Percentiles rank a stretch among this genome's conserved stretches.
These are phyloP conservation scores for Sylvicola fuscatus DNA, from an alignment of 2,888 invertebrate genomes.

Conservation along the genomic window DNA sequence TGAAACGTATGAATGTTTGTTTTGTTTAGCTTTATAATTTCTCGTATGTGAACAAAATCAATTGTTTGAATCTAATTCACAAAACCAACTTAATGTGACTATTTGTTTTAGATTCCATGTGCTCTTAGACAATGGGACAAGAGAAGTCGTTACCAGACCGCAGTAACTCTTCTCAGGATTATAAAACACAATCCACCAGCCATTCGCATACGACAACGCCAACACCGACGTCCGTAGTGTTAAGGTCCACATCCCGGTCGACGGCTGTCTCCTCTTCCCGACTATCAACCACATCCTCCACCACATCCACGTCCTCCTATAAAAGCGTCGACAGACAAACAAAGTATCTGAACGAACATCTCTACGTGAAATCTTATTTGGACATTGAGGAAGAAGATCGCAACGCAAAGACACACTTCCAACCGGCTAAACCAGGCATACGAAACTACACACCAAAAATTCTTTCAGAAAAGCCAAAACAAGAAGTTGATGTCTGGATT, in stretches of 20 bases:
- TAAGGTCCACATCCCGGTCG: conserved; percentile 2
- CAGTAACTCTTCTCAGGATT: conserved; percentile 14
- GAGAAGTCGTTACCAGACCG: conserved; percentile 24
- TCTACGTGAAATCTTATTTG: conserved; percentile 33
- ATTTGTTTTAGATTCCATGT: too few species aligned
- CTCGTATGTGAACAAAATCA: too few species aligned
- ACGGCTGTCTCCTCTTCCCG: conserved; percentile 8
- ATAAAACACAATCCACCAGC: conserved; percentile 10
- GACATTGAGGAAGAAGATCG: conserved; percentile 29
- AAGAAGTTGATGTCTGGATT: conserved; percentile 42
- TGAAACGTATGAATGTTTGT: too few species aligned
- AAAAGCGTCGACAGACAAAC: conserved; percentile 22
- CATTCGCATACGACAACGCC: conserved; percentile 5
- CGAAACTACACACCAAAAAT: conserved; percentile 54
- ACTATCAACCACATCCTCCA: conserved; percentile 23
- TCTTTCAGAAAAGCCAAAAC: conserved; percentile 26
- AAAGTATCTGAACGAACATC: conserved; percentile 30
- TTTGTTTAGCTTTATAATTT: too few species aligned
- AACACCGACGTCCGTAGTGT: conserved; percentile 2
- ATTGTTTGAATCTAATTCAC: neutral
- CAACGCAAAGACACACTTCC: conserved; percentile 25
- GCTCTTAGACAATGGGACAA: conserved; percentile 24
- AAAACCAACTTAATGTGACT: conserved; percentile 8
- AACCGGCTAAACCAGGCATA: conserved; percentile 35
- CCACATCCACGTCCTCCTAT: conserved; percentile 16